These are phyloP conservation scores for Ptyas mucosa DNA, from an alignment of 2,113 vertebrate genomes.

Conservation along the genomic window DNA sequence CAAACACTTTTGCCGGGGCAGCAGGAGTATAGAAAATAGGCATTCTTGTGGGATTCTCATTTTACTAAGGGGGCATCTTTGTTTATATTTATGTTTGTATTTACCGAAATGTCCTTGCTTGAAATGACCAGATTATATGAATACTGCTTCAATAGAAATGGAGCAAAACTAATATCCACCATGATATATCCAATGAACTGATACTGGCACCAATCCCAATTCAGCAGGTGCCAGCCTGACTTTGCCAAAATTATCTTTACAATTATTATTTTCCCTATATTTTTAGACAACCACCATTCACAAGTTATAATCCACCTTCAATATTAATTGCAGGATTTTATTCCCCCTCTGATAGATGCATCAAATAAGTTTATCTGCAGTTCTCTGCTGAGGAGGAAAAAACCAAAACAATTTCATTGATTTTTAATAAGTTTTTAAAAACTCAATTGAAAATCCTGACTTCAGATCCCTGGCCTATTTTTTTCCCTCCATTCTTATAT, in stretches of 20 bases:
- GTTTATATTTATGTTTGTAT: neutral
- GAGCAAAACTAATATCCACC: neutral
- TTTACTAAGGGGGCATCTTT: neutral
- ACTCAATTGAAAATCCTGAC: neutral
- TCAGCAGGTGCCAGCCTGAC: neutral
- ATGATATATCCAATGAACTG: neutral
- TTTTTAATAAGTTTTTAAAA: neutral
- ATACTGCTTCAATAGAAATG: neutral
- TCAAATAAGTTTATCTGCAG: slow-evolving; percentile 9
- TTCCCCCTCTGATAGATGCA: slow-evolving; percentile 1
- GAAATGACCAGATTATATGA: neutral
- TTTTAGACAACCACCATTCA: neutral
- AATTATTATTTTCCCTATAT: neutral
- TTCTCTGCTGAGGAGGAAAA: neutral
- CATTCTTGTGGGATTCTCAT: too few relatives aligned
- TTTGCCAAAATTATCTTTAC: neutral
- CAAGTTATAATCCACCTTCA: neutral
- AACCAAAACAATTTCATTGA: slow-evolving; percentile 14
- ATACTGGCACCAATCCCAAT: neutral
- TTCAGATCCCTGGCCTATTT: neutral
- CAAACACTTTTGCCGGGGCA: too few relatives aligned
- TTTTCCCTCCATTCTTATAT: neutral
- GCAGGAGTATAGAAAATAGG: neutral
- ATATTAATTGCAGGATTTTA: neutral
- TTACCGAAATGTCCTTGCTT: neutral